Conservation (phyloP, 2,113 vertebrate species). For the Regulus satrapa region DNA sequence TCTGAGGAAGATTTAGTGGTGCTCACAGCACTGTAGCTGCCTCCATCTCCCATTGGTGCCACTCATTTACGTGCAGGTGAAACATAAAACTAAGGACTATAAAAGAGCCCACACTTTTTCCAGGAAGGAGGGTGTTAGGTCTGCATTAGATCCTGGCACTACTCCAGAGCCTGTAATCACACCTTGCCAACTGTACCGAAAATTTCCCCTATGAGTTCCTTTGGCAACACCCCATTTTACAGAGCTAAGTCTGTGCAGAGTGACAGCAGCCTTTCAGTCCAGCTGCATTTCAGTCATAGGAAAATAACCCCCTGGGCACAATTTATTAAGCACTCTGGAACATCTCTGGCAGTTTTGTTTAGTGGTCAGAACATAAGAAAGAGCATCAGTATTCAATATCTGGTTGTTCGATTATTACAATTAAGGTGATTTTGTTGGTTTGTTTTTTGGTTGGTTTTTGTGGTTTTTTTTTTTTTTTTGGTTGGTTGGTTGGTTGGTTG, state of each 20-base stretch:
- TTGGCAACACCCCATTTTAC: constrained; percentile 52
- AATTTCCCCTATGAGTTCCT: constrained; percentile 56
- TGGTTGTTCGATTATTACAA: background rate
- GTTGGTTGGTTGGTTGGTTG: too few relatives aligned
- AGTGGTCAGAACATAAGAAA: constrained; percentile 1
- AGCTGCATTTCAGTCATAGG: constrained; percentile 60
- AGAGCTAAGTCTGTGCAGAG: constrained; percentile 42
- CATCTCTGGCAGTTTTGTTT: constrained; percentile 37
- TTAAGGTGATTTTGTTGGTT: too few relatives aligned
- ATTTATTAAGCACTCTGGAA: constrained; percentile 48
- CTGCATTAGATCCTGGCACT: constrained; percentile 54
- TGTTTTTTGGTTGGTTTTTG: too few relatives aligned
- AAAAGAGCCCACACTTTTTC: constrained; percentile 58
- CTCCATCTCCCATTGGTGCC: constrained; percentile 44
- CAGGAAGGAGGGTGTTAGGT: constrained; percentile 61
- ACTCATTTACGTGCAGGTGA: constrained; percentile 60
- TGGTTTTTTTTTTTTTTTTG: too few relatives aligned
- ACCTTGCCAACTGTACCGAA: constrained; percentile 63
- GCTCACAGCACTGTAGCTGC: constrained; percentile 1
- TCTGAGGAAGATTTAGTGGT: constrained; percentile 46
- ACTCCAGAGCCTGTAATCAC: constrained; percentile 56
- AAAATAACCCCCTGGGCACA: constrained; percentile 30
- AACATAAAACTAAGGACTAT: constrained; percentile 54
- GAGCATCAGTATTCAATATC: constrained; percentile 9
- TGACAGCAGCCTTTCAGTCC: constrained; percentile 63